A percentile compares a stretch with the other conserved stretches of the same genome.
phyloP scores from a whole-genome alignment of 2,888 invertebrate genomes.

The Lasioglossum pauxillum region DNA sequence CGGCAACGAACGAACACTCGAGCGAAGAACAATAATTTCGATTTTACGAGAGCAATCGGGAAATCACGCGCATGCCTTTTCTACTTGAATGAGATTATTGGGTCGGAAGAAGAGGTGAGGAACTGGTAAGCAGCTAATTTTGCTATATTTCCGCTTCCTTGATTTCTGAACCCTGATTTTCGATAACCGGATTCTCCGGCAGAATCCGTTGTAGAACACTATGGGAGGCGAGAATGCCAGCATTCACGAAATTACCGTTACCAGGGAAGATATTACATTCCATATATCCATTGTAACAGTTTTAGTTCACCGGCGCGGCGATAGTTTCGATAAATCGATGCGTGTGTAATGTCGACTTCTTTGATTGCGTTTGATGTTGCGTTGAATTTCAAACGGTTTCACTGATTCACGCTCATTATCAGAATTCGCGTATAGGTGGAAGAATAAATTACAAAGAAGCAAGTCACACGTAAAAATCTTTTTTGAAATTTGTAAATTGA shows the following conservation, averaged over 20 bases:
- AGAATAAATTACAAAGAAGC: background rate
- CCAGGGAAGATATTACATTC: slow-evolving; percentile 44
- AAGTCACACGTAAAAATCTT: background rate
- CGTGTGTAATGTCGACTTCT: background rate
- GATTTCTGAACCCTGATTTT: slow-evolving; percentile 65
- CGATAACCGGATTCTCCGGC: slow-evolving; percentile 76
- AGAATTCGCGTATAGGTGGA: background rate
- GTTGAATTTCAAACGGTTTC: background rate
- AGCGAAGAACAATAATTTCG: background rate
- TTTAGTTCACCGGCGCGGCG: background rate
- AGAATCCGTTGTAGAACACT: slow-evolving; percentile 55
- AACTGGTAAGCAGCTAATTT: slow-evolving; percentile 75
- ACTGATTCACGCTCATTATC: background rate
- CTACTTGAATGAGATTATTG: slow-evolving; percentile 31
- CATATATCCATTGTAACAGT: slow-evolving; percentile 14
- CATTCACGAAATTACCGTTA: slow-evolving; percentile 54
- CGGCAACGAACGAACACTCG: background rate
- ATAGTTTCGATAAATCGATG: slow-evolving; percentile 4
- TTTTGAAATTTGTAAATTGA: background rate
- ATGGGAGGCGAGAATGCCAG: slow-evolving; percentile 38
- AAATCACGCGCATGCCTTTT: slow-evolving; percentile 15
- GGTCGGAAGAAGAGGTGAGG: slow-evolving; percentile 48
- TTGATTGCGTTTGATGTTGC: background rate
- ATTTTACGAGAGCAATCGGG: background rate
- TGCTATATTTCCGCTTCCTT: slow-evolving; percentile 69